Base-by-base conservation (phyloP, 2,888 invertebrate species). In the Silvanus unidentatus region DNA sequence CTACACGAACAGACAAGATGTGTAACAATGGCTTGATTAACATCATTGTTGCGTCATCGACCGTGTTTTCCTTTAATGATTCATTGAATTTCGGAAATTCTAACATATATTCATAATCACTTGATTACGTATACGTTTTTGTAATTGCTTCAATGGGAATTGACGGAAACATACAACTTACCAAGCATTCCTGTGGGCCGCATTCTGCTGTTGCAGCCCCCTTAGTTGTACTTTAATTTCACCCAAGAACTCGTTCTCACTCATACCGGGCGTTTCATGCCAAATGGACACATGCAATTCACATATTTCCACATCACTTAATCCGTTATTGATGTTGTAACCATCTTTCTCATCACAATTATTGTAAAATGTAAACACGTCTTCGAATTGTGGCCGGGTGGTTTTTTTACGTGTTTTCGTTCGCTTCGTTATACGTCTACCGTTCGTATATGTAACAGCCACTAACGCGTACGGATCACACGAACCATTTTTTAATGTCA, bases 361-460 rank as follows among this genome's bases (percentile, higher is more conserved):
- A 70, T 80, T 79, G 47, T 53, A 53, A 68, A 93, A 93, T 65
- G 82, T 79, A 72, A 93, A 88, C 53, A 83, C 81, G 74, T 94
- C 93, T 65, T 92, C 89, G 71, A 88, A 94, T 66, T 86, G 84
- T 10, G 94, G 93, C 68, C 86, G 86, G 53, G 87, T 85, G 42
- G 92, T 93, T 78, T 93, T 94, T 76, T 91, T 93, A 69, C 83
- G 84, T 50, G 87, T 84, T 72, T 88, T 89, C 28, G 93, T 92
- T 65, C 88, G 80, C 69, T 85, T 84, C 55, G 83, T 78, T 59
- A 87, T 81, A 72, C 83, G 80, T 68, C 88, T 84, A 49, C 85
- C 86, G 72, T 89, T 90, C 49, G 86, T 83, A 72, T 88, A 88
- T 48, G 82, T 77, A 45, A 89, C 84, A 39, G 55, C 57, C 63